A percentile compares a stretch with the other conserved stretches of the same genome.
phyloP scores from a whole-genome alignment of 1,140 invertebrate species.

The Drosophila funebris region DNA sequence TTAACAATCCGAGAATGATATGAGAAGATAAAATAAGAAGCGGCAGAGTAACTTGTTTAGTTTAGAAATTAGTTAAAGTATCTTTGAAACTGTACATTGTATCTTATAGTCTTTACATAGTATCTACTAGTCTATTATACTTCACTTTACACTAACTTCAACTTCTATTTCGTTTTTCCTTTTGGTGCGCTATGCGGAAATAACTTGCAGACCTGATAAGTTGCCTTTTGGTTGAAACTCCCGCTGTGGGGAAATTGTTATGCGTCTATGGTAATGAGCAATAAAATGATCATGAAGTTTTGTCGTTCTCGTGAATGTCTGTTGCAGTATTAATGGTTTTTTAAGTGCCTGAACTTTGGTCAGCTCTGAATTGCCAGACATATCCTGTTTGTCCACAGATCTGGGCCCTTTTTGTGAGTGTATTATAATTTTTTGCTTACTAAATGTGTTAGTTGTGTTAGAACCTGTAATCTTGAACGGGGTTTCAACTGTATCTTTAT shows the following conservation, averaged over 20 bases:
- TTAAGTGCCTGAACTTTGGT: slow-evolving; percentile 17
- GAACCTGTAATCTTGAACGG: too few species aligned
- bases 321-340: slow-evolving; percentile 44
- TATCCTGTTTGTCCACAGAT: slow-evolving; percentile 27
- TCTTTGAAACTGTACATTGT: too few species aligned
- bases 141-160: background rate
- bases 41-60: too few species aligned
- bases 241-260: slow-evolving; percentile 39
- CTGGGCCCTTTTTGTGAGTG: too few species aligned
- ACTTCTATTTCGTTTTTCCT: slow-evolving; percentile 7
- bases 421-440: too few species aligned
- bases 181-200: slow-evolving; percentile 36
- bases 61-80: too few species aligned
- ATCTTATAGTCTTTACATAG: too few species aligned
- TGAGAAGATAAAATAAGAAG: too few species aligned
- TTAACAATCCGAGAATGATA: too few species aligned
- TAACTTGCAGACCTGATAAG: slow-evolving; percentile 39
- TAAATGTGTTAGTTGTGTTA: too few species aligned
- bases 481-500: too few species aligned
- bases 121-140: too few species aligned
- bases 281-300: slow-evolving; percentile 43
- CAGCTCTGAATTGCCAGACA: background rate
- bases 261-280: slow-evolving; percentile 31
- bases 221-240: slow-evolving; percentile 4
- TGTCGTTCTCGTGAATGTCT: slow-evolving; percentile 21